A percentile compares a stretch with the other conserved stretches of the same genome.
Conservation (phyloP, 2,113 vertebrate genomes). For the Tricholaema leucomelas region DNA sequence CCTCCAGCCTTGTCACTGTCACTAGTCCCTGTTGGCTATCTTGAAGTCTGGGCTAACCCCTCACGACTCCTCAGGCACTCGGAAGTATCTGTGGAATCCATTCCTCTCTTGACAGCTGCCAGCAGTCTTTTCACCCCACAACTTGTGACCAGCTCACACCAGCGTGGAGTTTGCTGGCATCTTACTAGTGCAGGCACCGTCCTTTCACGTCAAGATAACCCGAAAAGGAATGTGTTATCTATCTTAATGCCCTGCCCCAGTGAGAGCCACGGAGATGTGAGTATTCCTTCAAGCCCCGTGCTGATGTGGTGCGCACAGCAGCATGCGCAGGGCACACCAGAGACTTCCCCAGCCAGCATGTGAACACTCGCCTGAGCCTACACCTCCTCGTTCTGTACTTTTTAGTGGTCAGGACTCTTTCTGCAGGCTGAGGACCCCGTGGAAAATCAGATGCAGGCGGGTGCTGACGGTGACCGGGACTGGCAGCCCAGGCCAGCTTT, state of each 20-base stretch:
- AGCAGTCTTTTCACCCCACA: neutral
- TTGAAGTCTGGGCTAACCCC: accelerated
- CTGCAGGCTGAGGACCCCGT: neutral
- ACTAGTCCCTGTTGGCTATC: accelerated
- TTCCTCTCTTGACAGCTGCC: neutral
- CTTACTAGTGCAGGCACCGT: accelerated
- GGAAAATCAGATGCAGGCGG: neutral
- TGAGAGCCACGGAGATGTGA: accelerated
- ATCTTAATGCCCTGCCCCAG: neutral
- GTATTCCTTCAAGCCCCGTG: accelerated
- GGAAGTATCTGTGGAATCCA: neutral
- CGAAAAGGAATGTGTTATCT: accelerated
- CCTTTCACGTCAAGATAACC: neutral
- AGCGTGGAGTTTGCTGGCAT: neutral
- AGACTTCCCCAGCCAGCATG: accelerated
- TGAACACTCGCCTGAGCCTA: accelerated
- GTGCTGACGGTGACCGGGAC: neutral
- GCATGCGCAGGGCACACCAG: accelerated
- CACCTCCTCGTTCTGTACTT: accelerated
- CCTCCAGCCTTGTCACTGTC: neutral
- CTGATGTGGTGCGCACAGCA: accelerated
- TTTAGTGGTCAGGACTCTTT: no score
- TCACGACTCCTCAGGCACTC: neutral
- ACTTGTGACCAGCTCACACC: neutral
- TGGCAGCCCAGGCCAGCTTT: neutral